Evolutionary conservation across 1,140 invertebrate species (phyloP).

Genomic region (Drosophila littoralis): DNA sequence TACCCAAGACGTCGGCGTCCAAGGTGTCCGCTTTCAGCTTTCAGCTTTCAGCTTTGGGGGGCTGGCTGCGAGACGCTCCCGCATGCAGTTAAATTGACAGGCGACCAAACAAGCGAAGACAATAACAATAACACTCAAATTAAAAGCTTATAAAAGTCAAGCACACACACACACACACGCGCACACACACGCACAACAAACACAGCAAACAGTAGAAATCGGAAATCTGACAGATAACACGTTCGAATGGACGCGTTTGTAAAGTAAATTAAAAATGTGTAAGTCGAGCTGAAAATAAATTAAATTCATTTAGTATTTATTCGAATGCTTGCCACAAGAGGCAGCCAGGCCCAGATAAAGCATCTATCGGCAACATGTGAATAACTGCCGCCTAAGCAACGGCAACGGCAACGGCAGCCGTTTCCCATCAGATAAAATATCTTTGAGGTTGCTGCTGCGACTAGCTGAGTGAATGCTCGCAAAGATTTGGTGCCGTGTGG

Average conservation of each 20-base stretch:
- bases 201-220: constrained; percentile 35
- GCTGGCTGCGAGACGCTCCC: constrained; percentile 24
- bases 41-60: constrained; percentile 47
- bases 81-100: constrained; percentile 53
- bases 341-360: constrained; percentile 35
- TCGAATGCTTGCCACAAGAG: constrained; percentile 41
- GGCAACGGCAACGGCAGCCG: constrained; percentile 27
- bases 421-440: constrained; percentile 66
- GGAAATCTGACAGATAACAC: constrained; percentile 64
- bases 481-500: background rate
- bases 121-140: constrained; percentile 74
- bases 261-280: constrained; percentile 43
- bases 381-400: background rate
- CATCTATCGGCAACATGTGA: constrained; percentile 13
- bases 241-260: constrained; percentile 23
- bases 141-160: constrained; percentile 79
- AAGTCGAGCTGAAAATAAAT: constrained; percentile 67
- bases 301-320: constrained; percentile 52
- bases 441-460: constrained; percentile 47
- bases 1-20: background rate
- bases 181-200: background rate
- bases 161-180: constrained; percentile 20
- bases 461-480: constrained; percentile 16
- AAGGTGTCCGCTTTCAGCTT: constrained; percentile 63
- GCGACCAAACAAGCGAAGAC: constrained; percentile 46